Base-by-base conservation (phyloP, 2,888 invertebrate genomes). In the Drosophila peninsularis region DNA sequence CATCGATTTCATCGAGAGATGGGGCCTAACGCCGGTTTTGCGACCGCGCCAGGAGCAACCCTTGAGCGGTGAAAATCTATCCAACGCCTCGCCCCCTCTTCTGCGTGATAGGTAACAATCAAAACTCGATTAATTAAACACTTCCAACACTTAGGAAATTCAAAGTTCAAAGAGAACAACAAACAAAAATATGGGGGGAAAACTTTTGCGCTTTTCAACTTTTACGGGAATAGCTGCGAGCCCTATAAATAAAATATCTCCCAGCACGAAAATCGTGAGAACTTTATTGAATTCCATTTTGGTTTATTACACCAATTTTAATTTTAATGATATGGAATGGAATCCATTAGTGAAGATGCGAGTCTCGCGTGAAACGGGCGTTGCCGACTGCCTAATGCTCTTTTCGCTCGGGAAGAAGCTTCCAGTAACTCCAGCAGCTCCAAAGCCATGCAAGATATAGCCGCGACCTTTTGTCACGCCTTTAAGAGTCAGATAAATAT, bases 21-120 rank as follows among this genome's bases (percentile, higher is more conserved):
- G 97, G 97, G 97, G 97, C 96, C 96, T 97, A 94, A 97, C 97
- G 96, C 97, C 97, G 96, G 97, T 97, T 96, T 96, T 97, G 95
- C 96, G 96, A 94, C 97, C 97, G 96, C 96, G 97, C 95, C 97
- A 96, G 96, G 97, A 97, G 95, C 96, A 96, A 96, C 97, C 96
- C 95, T 95, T 93, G 92, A 93, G 93, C 93, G 93, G 93, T 94
- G 92, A 92, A 92, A 92, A 91, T 90, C 89, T 92, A 88, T 91
- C 92, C 78, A 90, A 89, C 85, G 90, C 87, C 82, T 91, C 92
- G 92, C 92, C 92, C 92, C 92, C 92, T 92, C 92, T 92, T 92
- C 92, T 91, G 78, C 92, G 90, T 85, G 92, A 92, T 92, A 92
- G 92, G 92, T 92, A 92, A 92, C 61, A 13, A 45, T 37, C 54